phyloP scores from a whole-genome alignment of 1,140 invertebrate genomes.

The Aphaenogaster ashmeadi region DNA sequence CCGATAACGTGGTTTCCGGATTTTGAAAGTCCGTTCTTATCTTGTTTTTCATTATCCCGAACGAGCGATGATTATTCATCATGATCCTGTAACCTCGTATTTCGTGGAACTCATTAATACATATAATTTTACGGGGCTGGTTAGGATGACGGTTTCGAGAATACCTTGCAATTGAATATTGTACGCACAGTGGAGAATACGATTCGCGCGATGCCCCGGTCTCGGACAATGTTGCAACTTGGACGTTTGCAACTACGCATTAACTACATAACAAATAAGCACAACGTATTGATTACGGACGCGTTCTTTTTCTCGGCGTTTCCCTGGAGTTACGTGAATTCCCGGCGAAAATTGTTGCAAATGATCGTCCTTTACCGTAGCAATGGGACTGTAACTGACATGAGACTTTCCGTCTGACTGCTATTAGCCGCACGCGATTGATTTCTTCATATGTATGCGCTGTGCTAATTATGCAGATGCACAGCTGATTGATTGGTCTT shows the following conservation, averaged over 20 bases:
- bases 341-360: conserved; percentile 13
- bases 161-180: conserved; percentile 4
- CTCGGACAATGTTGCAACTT: conserved; percentile 34
- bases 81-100: neutral
- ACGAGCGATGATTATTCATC: neutral
- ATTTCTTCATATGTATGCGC: conserved; percentile 23
- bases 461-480: conserved; percentile 36
- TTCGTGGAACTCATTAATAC: conserved; percentile 1
- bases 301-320: neutral
- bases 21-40: neutral
- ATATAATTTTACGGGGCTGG: neutral
- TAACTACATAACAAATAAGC: conserved; percentile 52
- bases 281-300: conserved; percentile 36
- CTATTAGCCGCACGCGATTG: conserved; percentile 38
- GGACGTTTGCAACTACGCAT: conserved; percentile 19
- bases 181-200: neutral
- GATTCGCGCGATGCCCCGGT: conserved; percentile 29
- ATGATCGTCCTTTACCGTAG: conserved; percentile 9
- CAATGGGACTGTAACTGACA: conserved; percentile 30
- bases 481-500: conserved; percentile 32
- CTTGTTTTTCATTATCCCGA: neutral
- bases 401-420: neutral
- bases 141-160: neutral
- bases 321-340: conserved; percentile 9
- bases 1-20: neutral